Conservation (phyloP, 2,888 invertebrate species). For the Nebria brevicollis region DNA sequence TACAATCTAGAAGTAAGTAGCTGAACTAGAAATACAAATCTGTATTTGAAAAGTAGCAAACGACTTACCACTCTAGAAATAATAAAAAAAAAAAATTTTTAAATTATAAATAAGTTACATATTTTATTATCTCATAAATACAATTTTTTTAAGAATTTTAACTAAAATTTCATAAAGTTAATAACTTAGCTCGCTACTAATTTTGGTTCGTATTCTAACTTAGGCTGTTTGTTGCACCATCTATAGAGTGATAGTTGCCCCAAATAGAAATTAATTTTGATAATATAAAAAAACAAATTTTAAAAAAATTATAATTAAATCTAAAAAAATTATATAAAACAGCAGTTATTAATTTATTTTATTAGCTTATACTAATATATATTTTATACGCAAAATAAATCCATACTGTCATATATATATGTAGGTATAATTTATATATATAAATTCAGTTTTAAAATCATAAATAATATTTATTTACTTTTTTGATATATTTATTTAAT, state of each 20-base stretch:
- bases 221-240: neutral
- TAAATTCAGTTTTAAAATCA: neutral
- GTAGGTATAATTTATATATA: neutral
- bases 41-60: neutral
- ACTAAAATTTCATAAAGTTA: neutral
- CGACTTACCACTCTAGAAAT: neutral
- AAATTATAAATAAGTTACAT: neutral
- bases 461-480: neutral
- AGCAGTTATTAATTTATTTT: neutral
- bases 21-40: neutral
- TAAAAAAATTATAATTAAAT: neutral
- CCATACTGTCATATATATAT: neutral
- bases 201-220: neutral
- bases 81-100: neutral
- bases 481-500: neutral
- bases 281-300: neutral
- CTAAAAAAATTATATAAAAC: neutral
- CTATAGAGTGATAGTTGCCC: neutral
- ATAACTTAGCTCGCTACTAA: neutral
- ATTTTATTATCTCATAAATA: neutral
- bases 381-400: neutral
- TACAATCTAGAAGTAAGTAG: neutral
- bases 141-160: neutral
- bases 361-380: neutral
- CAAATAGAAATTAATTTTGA: neutral